Evolutionary conservation across 2,888 invertebrate species (phyloP), one percentile per base, ranked within the genome.

Genomic region (Cordylochernes scorpioides): DNA sequence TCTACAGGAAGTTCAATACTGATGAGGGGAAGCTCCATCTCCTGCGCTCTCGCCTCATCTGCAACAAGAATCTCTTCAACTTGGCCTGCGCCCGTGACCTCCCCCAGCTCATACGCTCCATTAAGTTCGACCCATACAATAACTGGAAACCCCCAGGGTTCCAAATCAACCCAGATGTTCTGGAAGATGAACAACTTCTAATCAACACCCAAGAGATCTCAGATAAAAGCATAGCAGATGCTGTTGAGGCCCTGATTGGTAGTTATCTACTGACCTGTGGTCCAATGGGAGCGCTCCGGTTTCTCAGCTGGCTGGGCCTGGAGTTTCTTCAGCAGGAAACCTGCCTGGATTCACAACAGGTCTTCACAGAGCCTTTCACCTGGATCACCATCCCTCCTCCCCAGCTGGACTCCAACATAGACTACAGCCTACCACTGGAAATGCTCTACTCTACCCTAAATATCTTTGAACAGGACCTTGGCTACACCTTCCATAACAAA

Each of bases 21-120:
- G 94, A 99, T 46, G 97, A 99, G 54, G 97, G 97, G 2, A 91
- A 91, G 50, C 61, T 97, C 3, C 86, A 88, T 46, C 88, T 88
- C 48, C 65, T 94, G 47, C 61, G 94, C 27, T 88, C 88, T 27
- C 91, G 88, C 49, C 88, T 94, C 64, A 84, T 84, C 15, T 57
- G 58, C 36, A 62, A 63, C 41, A 63, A 86, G 42, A 91, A 94
- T 57, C 61, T 99, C 8, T 99, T 94, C 56, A 68, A 82, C 1
- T 59, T 94, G 32, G 97, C 94, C 0, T 68, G 77, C 39, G 63
- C 67, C 44, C 77, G 82, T 51, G 65, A 70, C n/a, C 61, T 94
- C n/a, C 91, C 88, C 1, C 77, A 84, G 43, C 69, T 75, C 36
- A 88, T 99, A 82, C 80, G 91, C 36, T 88, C 88, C 1, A 75